A percentile compares a stretch with the other conserved stretches of the same genome.
Evolutionary conservation across 2,113 vertebrate species (phyloP).

Genomic region (Ploceus nigricollis): DNA sequence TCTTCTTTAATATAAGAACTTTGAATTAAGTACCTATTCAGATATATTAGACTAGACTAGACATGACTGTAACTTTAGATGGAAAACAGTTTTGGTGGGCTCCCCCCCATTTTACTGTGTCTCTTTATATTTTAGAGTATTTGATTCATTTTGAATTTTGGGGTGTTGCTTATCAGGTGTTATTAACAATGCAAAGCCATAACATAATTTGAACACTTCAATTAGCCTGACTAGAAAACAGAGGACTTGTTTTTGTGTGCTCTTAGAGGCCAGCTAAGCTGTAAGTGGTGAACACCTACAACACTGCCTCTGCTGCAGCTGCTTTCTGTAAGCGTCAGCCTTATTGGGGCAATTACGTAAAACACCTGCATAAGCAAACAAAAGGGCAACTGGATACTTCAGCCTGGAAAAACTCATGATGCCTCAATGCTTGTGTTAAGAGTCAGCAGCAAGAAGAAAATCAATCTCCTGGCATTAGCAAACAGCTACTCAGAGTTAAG

Average conservation of each 20-base stretch:
- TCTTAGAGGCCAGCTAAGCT: background rate
- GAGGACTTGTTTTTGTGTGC: background rate
- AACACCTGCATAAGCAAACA: constrained; percentile 47
- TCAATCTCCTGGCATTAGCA: background rate
- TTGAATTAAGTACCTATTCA: background rate
- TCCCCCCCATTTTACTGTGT: background rate
- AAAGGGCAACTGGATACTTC: background rate
- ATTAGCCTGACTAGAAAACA: background rate
- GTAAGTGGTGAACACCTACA: background rate
- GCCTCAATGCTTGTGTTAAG: background rate
- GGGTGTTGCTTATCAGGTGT: background rate
- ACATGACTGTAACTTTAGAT: background rate
- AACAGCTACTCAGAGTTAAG: background rate
- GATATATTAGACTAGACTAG: background rate
- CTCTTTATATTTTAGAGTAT: background rate
- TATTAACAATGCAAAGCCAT: background rate
- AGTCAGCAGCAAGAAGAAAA: constrained; percentile 3
- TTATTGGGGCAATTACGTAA: background rate
- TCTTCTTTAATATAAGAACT: background rate
- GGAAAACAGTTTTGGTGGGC: background rate
- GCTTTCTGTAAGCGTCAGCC: constrained; percentile 11
- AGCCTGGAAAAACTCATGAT: constrained; percentile 14
- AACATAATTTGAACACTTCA: background rate
- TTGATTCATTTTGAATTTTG: background rate
- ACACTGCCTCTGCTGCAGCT: background rate